Base-by-base conservation (phyloP, 2,113 vertebrate species). In the Polypterus senegalus region DNA sequence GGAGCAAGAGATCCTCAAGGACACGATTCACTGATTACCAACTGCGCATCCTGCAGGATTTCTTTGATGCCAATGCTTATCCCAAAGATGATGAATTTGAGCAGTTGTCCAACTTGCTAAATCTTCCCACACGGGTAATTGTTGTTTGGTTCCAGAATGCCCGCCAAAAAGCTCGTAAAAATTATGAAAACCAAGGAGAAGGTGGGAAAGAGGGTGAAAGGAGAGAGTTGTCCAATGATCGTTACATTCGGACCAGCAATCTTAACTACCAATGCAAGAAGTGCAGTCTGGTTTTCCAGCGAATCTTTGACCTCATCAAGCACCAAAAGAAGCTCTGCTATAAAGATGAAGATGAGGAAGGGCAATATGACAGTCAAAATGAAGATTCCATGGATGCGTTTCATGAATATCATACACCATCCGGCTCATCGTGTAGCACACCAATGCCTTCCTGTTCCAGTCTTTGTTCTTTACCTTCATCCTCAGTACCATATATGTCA, bases 71-170 rank as follows among this genome's bases (percentile, higher is more conserved):
- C 67, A 99, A 98, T 66, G 96, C 96, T 61, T 99, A 99, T 72
- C 96, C 96, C 63, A 99, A 99, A 85, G 96, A 99, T 61, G 96
- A 99, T 73, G 96, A 99, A 78, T 97, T 99, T 76, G 96, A 99
- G 70, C 96, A 99, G 67, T 91, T 99, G 49, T 99, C 96, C 5
- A 97, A 92, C 70, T 80, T 98, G 67, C 77, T 99, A 62, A 91
- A 85, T 80, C 91, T 98, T 54, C 93, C 95, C 27, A 97, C 96
- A 0, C 91, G 96, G n/a, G 94, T 99, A 46, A 99, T 99, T 67
- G 96, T 99, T 68, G 96, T 99, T 4, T 99, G 96, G 96, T 99
- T 99, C 73, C 96, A 99, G 76, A 99, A 99, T 47, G 94, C 96
- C 48, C 92, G 95, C 49, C 96, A 99, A 64, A 99, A 99, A 75